Evolutionary conservation across 2,113 vertebrate species (phyloP), one percentile per base, ranked within the genome.

Genomic region (Hirundichthys speculiger): DNA sequence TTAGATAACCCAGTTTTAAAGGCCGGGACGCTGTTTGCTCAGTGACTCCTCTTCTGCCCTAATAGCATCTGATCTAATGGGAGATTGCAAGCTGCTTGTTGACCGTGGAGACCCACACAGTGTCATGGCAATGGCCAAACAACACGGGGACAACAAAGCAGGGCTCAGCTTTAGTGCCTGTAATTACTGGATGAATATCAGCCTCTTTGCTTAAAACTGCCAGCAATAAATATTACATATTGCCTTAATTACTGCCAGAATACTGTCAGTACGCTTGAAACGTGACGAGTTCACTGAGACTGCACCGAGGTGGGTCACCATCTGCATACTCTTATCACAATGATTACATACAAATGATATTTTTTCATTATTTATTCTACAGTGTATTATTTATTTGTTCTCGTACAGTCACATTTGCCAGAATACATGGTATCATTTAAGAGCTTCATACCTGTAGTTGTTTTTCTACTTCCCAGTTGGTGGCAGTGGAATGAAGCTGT

Each of bases 1-100:
- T 89, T 89, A 91, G 88, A 91, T 92, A 91, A 91, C 77, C 75
- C 7, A 18, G 69, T 51, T 85, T 85, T 83, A 84, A 80, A 85
- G 71, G 79, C 86, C 70, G 73, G 66, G 55, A 68, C 11, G 10
- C 39, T 89, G 87, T 93, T 92, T 90, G 84, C 79, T 86, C 58
- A 78, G 83, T 21, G 82, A 75, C 77, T 87, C 79, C 67, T 84
- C 82, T n/a, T 83, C 77, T 56, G 55, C 65, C 41, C 88, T 87
- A 85, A 86, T 86, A 85, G 80, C 75, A 12, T 87, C 83, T 91
- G 87, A 90, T 91, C 80, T 81, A 88, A 89, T 79, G 82, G 79
- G 51, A 90, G 89, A 88, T 91, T 79, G 71, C 64, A 39, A 64
- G 75, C 77, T 70, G 69, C 58, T 83, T 84, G 84, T 86, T 88